Evolutionary conservation across 2,888 invertebrate genomes (phyloP).

Genomic region (Hecatera dysodea): DNA sequence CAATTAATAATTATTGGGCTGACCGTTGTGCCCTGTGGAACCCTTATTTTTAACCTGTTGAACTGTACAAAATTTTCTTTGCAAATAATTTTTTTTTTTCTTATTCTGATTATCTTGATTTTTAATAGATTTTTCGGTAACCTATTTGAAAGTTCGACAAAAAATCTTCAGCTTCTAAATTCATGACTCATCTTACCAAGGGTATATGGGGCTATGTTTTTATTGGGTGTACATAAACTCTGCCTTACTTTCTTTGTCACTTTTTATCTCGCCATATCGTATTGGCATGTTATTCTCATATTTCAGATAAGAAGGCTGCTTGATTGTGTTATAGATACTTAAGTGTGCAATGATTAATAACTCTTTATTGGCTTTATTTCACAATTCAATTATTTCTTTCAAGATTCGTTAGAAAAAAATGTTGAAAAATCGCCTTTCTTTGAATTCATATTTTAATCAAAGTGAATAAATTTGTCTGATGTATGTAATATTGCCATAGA

Average conservation of each 20-base stretch:
- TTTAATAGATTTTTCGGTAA: background rate
- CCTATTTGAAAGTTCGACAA: background rate
- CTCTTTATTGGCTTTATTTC: background rate
- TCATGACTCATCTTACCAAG: background rate
- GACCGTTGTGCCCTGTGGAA: background rate
- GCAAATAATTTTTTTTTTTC: background rate
- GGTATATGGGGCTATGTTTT: background rate
- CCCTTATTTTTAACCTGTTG: background rate
- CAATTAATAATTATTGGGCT: background rate
- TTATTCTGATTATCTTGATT: background rate
- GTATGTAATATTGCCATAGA: background rate
- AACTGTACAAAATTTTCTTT: background rate
- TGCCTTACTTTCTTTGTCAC: background rate
- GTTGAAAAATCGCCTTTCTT: background rate
- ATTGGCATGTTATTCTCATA: constrained; percentile 7
- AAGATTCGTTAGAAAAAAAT: background rate
- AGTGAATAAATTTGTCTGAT: background rate
- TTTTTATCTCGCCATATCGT: constrained; percentile 23
- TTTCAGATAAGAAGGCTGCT: constrained; percentile 6
- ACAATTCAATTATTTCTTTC: background rate
- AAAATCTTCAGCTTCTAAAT: background rate
- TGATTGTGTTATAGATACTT: constrained; percentile 31
- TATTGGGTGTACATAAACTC: background rate
- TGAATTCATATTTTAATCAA: background rate
- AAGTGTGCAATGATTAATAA: constrained; percentile 5